Percentiles rank a stretch among this genome's conserved stretches.
Conservation (phyloP, 2,888 invertebrate genomes). For the Clostera curtula region DNA sequence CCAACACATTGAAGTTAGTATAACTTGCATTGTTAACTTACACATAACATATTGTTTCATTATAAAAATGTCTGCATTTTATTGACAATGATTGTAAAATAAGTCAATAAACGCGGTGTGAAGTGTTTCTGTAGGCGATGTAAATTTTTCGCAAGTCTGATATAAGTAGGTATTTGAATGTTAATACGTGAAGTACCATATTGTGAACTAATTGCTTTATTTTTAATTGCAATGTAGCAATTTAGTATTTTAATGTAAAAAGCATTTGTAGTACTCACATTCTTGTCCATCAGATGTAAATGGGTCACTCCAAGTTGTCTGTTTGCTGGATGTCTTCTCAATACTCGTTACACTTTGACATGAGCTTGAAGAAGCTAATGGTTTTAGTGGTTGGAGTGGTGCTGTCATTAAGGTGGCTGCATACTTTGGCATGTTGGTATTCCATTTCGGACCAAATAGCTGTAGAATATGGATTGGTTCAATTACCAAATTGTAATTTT, state of each 20-base stretch:
- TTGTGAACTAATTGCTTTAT: too few relatives aligned
- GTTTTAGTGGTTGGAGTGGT: constrained; percentile 86
- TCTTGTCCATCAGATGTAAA: constrained; percentile 64
- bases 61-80: too few relatives aligned
- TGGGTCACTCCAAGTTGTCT: constrained; percentile 52
- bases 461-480: constrained; percentile 45
- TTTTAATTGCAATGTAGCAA: constrained; percentile 21
- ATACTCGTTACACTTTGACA: constrained; percentile 27
- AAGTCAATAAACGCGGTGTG: too few relatives aligned
- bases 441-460: constrained; percentile 90
- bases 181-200: too few relatives aligned
- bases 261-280: constrained; percentile 45
- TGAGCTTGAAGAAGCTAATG: constrained; percentile 50
- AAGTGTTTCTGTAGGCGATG: too few relatives aligned
- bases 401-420: constrained; percentile 88
- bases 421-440: constrained; percentile 86
- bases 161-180: too few relatives aligned
- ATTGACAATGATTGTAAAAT: too few relatives aligned
- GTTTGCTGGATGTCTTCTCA: constrained; percentile 36
- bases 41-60: too few relatives aligned
- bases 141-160: too few relatives aligned
- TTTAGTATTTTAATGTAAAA: constrained; percentile 13
- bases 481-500: too few relatives aligned
- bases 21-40: too few relatives aligned
- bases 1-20: too few relatives aligned